Conservation (phyloP, 2,113 vertebrate species). For the Mellivora capensis region DNA sequence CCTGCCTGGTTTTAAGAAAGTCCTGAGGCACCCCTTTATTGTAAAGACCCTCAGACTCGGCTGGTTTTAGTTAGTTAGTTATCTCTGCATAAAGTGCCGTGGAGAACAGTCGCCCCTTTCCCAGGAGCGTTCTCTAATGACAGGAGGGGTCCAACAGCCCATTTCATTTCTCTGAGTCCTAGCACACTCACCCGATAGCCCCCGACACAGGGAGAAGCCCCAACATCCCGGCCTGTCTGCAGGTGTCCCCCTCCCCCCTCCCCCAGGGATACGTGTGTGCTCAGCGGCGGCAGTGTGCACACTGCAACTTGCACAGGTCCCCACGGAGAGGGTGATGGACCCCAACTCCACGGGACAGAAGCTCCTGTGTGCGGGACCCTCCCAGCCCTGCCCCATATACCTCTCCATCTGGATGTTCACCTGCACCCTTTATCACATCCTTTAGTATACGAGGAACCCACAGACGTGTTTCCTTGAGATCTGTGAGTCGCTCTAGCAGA, state of each 20-base stretch:
- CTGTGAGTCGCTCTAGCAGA: background rate
- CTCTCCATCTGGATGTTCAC: background rate
- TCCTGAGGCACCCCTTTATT: background rate
- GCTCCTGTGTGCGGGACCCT: background rate
- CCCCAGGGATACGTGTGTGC: no score
- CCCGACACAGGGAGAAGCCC: background rate
- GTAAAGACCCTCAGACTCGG: background rate
- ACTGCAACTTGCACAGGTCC: fast-evolving
- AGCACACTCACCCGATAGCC: background rate
- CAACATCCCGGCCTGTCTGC: background rate
- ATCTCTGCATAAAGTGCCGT: background rate
- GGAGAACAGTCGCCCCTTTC: background rate
- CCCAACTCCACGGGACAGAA: background rate
- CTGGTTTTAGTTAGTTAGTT: no score
- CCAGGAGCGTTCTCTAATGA: background rate
- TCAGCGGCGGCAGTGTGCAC: background rate
- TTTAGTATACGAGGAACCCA: no score
- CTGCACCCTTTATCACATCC: background rate
- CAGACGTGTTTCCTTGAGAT: background rate
- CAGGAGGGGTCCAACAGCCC: no score
- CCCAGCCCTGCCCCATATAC: background rate
- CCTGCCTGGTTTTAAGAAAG: background rate
- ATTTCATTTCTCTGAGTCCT: background rate
- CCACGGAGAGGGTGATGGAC: fast-evolving
- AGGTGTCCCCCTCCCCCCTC: fast-evolving